Conservation (phyloP, 1,140 invertebrate genomes). For the Copidosoma floridanum region DNA sequence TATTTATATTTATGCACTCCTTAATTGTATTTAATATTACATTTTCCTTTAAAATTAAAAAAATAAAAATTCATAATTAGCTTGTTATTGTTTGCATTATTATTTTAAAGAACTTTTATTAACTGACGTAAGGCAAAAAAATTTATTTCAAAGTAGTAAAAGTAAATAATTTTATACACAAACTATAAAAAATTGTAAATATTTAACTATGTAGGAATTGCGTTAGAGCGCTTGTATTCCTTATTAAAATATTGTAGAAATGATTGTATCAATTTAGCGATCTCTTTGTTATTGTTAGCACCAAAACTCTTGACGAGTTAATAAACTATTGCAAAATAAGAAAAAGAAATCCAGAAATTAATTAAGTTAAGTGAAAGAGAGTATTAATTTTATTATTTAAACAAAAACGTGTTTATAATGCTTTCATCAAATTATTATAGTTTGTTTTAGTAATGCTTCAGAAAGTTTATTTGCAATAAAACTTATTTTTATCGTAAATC, state of each 20-base stretch:
- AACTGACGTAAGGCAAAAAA: too few species aligned
- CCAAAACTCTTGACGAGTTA: conserved; percentile 11
- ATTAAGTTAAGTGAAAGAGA: conserved; percentile 8
- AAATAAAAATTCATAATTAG: not conserved
- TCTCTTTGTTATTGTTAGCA: conserved; percentile 24
- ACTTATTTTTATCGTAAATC: too few species aligned
- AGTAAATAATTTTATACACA: not conserved
- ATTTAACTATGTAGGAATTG: conserved; percentile 13
- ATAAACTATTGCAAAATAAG: conserved; percentile 7
- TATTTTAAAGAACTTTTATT: too few species aligned
- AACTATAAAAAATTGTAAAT: conserved; percentile 18
- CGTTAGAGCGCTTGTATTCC: conserved; percentile 3
- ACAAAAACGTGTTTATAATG: conserved; percentile 13
- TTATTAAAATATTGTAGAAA: conserved; percentile 15
- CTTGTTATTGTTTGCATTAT: not conserved
- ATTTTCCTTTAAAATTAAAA: too few species aligned
- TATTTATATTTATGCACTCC: too few species aligned
- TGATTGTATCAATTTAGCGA: conserved; percentile 17
- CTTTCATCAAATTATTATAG: conserved; percentile 19
- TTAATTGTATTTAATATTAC: too few species aligned
- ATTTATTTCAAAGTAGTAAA: conserved; percentile 20
- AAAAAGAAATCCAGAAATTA: conserved; percentile 5
- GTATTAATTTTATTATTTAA: conserved; percentile 9
- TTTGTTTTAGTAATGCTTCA: conserved; percentile 9
- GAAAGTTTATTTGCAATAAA: conserved; percentile 12